Evolutionary conservation across 2,113 vertebrate species (phyloP).

Genomic region (Vicugna pacos): DNA sequence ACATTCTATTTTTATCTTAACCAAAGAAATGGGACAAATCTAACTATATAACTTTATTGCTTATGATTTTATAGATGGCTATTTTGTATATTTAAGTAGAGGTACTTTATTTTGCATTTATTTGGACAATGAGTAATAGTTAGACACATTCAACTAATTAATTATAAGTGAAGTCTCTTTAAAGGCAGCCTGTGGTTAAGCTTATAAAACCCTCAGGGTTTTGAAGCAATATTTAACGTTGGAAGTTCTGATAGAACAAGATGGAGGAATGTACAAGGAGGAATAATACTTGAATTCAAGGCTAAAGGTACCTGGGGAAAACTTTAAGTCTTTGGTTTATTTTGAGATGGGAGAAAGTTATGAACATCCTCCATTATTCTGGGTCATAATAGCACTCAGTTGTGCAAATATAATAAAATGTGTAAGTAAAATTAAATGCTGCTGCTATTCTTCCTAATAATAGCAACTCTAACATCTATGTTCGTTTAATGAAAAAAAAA

Average conservation of each 20-base stretch:
- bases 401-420: constrained; percentile 72
- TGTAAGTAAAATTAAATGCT: constrained; percentile 70
- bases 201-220: constrained; percentile 53
- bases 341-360: constrained; percentile 65
- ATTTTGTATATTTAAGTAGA: constrained; percentile 26
- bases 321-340: constrained; percentile 69
- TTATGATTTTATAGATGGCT: constrained; percentile 56
- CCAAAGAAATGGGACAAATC: constrained; percentile 55
- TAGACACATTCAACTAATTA: constrained; percentile 75
- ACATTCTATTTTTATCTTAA: constrained; percentile 65
- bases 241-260: constrained; percentile 59
- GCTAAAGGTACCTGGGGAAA: constrained; percentile 44
- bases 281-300: constrained; percentile 71
- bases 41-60: constrained; percentile 37
- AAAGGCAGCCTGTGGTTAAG: constrained; percentile 51
- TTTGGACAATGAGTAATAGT: constrained; percentile 68
- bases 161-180: constrained; percentile 73
- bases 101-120: constrained; percentile 68
- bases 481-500: constrained; percentile 56
- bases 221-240: constrained; percentile 73
- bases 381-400: constrained; percentile 62
- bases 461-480: constrained; percentile 53
- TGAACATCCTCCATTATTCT: constrained; percentile 72
- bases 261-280: background rate
- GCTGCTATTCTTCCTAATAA: constrained; percentile 58